Base-by-base conservation (phyloP, 2,113 vertebrate species). In the Halcyon senegalensis region DNA sequence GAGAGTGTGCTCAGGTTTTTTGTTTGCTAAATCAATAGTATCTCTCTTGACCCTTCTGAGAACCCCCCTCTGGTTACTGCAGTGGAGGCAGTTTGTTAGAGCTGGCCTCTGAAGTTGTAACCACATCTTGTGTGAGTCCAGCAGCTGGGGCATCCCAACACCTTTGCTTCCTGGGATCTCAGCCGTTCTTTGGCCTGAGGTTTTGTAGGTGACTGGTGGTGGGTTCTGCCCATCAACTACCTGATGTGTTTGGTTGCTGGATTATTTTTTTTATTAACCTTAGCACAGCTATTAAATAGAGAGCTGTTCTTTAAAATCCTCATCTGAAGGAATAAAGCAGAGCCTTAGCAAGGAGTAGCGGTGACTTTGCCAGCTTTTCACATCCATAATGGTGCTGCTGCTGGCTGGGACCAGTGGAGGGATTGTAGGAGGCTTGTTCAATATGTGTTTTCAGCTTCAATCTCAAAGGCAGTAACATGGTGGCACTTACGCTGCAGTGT, bases 81-180 rank as follows among this genome's bases (percentile, higher is more conserved):
- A 46, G 55, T 14, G 41, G 50, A 48, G 30, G 50, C 35, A 10
- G 5, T 21, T 79, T 6, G 35, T 39, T 79, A 31, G 66, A 72
- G 62, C 48, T 69, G 55, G 31, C 10, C 63, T 46, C 51, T 58
- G 72, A 28, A 4, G 11, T 55, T 56, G 9, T 75, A 10, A 6
- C 13, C 14, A 0, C 0, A 6, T 39, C 39, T 35, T 28, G 43
- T 24, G 31, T 0, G 9, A 55, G 20, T 24, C 59, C 58, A 67
- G 41, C 53, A 75, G 92, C 53, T 53, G 37, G 48, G 82, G 25
- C 24, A 15, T 21, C 43, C 33, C 50, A 37, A 13, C 19, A 8
- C 25, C 15, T 77, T 44, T 78, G 19, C 55, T 74, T 25, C 33
- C 5, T 50, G 9, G 70, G 6, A 11, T 55, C n/a, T 66, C 23